phyloP scores from a whole-genome alignment of 2,888 invertebrate genomes.

The Elegia similella region DNA sequence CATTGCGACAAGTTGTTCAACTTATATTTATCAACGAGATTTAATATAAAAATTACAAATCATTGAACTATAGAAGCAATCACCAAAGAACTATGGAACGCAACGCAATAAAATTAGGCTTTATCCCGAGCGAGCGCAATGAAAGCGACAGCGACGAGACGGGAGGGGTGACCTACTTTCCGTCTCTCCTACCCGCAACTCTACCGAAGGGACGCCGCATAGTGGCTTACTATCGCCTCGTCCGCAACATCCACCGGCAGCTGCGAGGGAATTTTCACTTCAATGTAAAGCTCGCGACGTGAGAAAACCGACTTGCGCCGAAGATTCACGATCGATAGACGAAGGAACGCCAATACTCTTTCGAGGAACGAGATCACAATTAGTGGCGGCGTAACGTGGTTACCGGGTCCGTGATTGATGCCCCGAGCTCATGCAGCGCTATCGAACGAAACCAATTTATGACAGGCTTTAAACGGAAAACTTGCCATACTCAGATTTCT shows the following conservation, averaged over 20 bases:
- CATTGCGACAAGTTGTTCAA: too few species aligned
- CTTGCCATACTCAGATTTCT: constrained; percentile 25
- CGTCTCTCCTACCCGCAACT: constrained; percentile 47
- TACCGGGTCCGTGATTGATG: constrained; percentile 59
- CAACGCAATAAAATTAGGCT: constrained; percentile 74
- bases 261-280: constrained; percentile 51
- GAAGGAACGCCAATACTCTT: constrained; percentile 44
- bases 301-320: constrained; percentile 23
- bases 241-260: constrained; percentile 41
- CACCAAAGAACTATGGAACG: constrained; percentile 59
- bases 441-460: constrained; percentile 33
- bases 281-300: constrained; percentile 52
- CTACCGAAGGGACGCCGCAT: constrained; percentile 34
- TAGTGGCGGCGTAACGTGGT: constrained; percentile 62
- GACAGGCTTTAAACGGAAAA: constrained; percentile 22
- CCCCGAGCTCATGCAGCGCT: constrained; percentile 21
- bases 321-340: constrained; percentile 48
- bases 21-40: too few species aligned
- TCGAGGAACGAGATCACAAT: constrained; percentile 61
- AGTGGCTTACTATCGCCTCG: constrained; percentile 44
- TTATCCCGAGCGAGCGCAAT: constrained; percentile 62
- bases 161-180: constrained; percentile 65
- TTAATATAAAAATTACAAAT: too few species aligned
- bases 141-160: constrained; percentile 57
- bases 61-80: constrained; percentile 23